Conservation (phyloP, 2,888 invertebrate species). For the Tachystola acroxantha region DNA sequence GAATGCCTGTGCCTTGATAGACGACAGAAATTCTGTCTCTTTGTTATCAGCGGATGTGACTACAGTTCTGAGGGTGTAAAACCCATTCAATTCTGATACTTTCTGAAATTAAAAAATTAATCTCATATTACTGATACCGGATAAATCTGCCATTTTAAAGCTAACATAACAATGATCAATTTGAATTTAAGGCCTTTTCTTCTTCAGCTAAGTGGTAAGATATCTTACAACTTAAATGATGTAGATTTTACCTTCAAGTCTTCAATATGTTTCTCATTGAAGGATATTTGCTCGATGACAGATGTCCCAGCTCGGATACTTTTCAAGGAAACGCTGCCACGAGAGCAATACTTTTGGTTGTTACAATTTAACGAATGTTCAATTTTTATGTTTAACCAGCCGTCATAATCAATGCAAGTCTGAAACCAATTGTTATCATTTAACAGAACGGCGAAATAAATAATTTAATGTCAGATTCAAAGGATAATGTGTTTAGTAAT, state of each 20-base stretch:
- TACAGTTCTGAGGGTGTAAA: slow-evolving; percentile 85
- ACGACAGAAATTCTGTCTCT: slow-evolving; percentile 84
- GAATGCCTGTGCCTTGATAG: slow-evolving; percentile 87
- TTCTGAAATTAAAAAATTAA: slow-evolving; percentile 55
- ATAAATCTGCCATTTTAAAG: too few relatives aligned
- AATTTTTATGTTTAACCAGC: slow-evolving; percentile 84
- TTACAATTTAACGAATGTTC: slow-evolving; percentile 81
- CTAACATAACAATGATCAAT: too few relatives aligned
- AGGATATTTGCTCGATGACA: slow-evolving; percentile 79
- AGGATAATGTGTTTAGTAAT: too few relatives aligned
- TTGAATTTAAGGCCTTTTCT: too few relatives aligned
- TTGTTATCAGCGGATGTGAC: slow-evolving; percentile 83
- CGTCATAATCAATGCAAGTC: slow-evolving; percentile 82
- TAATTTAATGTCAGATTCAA: too few relatives aligned
- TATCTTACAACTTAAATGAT: too few relatives aligned
- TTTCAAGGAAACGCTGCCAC: slow-evolving; percentile 84
- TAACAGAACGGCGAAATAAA: too few relatives aligned
- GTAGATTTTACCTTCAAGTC: slow-evolving; percentile 69
- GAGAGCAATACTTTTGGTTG: slow-evolving; percentile 76
- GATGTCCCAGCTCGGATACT: slow-evolving; percentile 83
- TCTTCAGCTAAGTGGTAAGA: too few relatives aligned
- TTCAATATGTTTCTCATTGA: slow-evolving; percentile 74
- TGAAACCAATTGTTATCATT: slow-evolving; percentile 37
- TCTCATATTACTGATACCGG: neutral
- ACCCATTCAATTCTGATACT: slow-evolving; percentile 82